Evolutionary conservation across 2,113 vertebrate species (phyloP).

Genomic region (Odontesthes bonariensis): DNA sequence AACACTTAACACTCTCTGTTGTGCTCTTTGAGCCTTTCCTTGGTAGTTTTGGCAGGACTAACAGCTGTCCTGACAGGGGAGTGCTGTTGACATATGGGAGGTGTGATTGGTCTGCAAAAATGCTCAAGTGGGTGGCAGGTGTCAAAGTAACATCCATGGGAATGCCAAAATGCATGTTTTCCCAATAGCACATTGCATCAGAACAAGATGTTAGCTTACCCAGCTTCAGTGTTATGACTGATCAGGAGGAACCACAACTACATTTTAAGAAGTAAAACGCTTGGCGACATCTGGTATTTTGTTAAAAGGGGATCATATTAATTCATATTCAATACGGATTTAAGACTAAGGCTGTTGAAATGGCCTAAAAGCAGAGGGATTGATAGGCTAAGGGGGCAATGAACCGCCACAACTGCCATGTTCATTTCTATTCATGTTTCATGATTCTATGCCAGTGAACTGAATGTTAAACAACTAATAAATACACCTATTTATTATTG

Average conservation of each 20-base stretch:
- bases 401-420: too few species aligned
- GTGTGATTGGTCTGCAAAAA: background rate
- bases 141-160: slow-evolving; percentile 5
- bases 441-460: too few species aligned
- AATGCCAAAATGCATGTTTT: slow-evolving; percentile 2
- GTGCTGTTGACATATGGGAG: background rate
- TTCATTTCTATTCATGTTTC: too few species aligned
- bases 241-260: background rate
- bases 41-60: background rate
- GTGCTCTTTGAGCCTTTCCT: background rate
- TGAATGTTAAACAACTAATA: too few species aligned
- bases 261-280: too few species aligned
- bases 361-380: too few species aligned
- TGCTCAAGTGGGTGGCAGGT: background rate
- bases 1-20: background rate
- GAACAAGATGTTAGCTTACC: background rate
- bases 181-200: background rate
- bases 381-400: too few species aligned
- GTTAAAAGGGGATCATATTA: too few species aligned
- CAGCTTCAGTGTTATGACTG: background rate
- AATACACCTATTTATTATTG: too few species aligned
- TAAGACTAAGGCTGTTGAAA: too few species aligned
- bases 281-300: too few species aligned
- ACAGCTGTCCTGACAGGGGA: background rate
- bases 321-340: too few species aligned